Evolutionary conservation across 1,140 invertebrate genomes (phyloP).

Genomic region (Eupeodes corollae): DNA sequence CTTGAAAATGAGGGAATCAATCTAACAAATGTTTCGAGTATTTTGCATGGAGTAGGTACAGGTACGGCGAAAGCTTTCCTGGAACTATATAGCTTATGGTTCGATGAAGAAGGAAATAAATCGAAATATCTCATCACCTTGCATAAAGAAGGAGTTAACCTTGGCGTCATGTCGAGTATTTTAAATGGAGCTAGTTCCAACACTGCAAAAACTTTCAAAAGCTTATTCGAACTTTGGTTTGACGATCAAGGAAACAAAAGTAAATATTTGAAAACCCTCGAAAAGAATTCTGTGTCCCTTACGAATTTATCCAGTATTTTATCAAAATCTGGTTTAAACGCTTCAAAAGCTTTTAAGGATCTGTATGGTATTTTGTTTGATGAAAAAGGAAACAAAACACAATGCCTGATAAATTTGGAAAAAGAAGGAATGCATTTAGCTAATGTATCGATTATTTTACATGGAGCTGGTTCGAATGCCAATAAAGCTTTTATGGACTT

Average conservation of each 20-base stretch:
- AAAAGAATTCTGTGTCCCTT: constrained; percentile 5
- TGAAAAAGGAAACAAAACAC: constrained; percentile 14
- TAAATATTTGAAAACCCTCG: constrained; percentile 9
- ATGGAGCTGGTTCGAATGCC: constrained; percentile 10
- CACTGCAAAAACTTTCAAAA: constrained; percentile 7
- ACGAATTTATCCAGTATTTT: constrained; percentile 9
- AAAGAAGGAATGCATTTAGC: constrained; percentile 9
- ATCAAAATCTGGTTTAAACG: background rate
- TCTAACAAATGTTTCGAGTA: constrained; percentile 15
- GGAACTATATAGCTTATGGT: constrained; percentile 15
- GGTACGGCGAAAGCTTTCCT: constrained; percentile 11
- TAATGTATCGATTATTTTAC: constrained; percentile 11
- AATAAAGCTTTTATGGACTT: constrained; percentile 16
- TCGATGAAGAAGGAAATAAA: constrained; percentile 17
- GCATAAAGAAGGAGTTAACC: constrained; percentile 8
- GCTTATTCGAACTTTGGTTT: constrained; percentile 10
- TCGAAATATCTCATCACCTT: constrained; percentile 17
- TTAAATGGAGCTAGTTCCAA: constrained; percentile 9
- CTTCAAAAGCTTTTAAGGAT: constrained; percentile 4
- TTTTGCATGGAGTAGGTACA: constrained; percentile 15
- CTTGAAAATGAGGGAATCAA: constrained; percentile 4
- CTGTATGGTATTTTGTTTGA: constrained; percentile 19
- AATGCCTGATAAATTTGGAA: constrained; percentile 17
- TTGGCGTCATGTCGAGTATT: constrained; percentile 9
- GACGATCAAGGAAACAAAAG: constrained; percentile 8